Conservation (phyloP, 35 echinoderm and acorn worm species). For the Stichopus chloronotus region DNA sequence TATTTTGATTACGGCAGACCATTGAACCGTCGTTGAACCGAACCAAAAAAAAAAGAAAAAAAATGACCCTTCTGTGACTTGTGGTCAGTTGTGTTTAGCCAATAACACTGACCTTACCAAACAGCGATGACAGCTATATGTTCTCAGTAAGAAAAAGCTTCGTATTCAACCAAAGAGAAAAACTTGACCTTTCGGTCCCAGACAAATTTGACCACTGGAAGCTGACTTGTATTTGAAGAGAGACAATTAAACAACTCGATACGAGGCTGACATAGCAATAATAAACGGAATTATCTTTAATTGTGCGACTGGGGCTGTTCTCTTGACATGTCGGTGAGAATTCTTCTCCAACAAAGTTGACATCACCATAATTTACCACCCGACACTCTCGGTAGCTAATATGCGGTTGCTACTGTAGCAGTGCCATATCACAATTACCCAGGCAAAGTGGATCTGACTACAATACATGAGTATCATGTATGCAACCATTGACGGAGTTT, state of each 20-base stretch:
- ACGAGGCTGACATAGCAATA: neutral
- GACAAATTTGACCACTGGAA: conserved; percentile 19
- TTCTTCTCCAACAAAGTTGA: neutral
- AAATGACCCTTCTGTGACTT: neutral
- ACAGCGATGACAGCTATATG: conserved; percentile 22
- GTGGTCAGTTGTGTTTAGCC: conserved; percentile 2
- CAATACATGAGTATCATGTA: no score
- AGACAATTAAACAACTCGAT: neutral
- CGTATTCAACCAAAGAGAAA: neutral
- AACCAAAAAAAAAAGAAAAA: neutral
- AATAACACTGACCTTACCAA: conserved; percentile 8
- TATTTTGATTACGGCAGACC: neutral
- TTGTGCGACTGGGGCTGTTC: neutral
- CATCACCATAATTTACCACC: neutral
- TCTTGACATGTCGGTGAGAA: neutral
- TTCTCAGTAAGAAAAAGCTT: neutral
- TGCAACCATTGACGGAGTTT: no score
- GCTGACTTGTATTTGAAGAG: neutral
- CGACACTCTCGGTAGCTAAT: neutral
- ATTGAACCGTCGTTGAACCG: neutral
- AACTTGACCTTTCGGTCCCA: conserved; percentile 17
- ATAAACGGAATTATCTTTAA: neutral
- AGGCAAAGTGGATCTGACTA: no score
- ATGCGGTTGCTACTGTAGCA: neutral
- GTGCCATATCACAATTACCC: no score